phyloP scores from a whole-genome alignment of 2,797 vertebrate genomes.

The Hybognathus amarus region DNA sequence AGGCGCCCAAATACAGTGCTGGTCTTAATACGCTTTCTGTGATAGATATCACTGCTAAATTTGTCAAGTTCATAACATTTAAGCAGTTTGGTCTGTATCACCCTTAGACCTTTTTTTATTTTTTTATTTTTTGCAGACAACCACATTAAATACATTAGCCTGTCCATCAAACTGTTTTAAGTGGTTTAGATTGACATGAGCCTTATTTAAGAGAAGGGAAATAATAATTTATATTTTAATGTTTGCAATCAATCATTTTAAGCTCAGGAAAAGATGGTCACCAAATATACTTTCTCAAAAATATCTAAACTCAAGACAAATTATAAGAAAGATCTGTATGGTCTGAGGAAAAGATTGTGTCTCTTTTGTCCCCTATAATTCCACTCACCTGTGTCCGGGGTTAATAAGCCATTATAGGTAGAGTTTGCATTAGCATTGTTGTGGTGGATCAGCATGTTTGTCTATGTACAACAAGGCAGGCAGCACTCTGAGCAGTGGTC shows the following conservation, averaged over 20 bases:
- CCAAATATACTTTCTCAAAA: not conserved
- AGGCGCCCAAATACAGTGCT: not conserved
- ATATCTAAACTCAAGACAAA: not conserved
- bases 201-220: not conserved
- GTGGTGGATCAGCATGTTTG: slow-evolving; percentile 77
- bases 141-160: not conserved
- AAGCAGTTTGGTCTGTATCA: not conserved
- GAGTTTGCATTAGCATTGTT: slow-evolving; percentile 66
- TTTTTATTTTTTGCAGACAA: not conserved
- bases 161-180: not conserved
- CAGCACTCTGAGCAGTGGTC: slow-evolving; percentile 62
- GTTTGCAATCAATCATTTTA: not conserved
- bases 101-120: not conserved
- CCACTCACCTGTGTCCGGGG: slow-evolving; percentile 80
- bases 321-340: not conserved
- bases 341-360: not conserved
- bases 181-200: not conserved
- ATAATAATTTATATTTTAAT: not conserved
- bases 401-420: slow-evolving; percentile 70
- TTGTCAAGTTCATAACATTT: not conserved
- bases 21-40: not conserved
- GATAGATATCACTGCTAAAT: not conserved
- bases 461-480: slow-evolving; percentile 63
- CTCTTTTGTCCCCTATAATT: not conserved
- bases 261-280: not conserved